phyloP scores from a whole-genome alignment of 2,113 vertebrate species.

The Himantopus leucocephalus region DNA sequence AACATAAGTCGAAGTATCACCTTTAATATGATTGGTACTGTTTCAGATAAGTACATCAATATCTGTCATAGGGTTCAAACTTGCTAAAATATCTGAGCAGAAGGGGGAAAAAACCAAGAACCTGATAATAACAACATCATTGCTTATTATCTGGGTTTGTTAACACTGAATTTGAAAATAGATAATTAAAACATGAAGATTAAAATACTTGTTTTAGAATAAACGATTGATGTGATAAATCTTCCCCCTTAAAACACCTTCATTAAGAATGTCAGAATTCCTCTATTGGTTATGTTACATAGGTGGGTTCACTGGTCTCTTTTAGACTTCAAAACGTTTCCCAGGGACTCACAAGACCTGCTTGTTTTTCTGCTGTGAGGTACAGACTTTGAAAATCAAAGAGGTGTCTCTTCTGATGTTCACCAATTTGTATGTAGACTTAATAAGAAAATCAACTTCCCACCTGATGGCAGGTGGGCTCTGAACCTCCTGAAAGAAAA shows the following conservation, averaged over 20 bases:
- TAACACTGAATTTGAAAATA: neutral
- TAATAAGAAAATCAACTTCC: neutral
- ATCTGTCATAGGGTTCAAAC: neutral
- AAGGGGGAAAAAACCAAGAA: neutral
- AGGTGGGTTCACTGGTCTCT: neutral
- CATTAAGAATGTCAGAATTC: neutral
- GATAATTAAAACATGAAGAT: neutral
- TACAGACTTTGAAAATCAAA: neutral
- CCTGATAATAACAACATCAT: too few species aligned
- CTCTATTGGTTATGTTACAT: neutral
- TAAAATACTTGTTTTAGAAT: neutral
- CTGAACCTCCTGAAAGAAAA: neutral
- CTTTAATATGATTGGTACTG: neutral
- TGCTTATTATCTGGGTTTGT: fast-evolving
- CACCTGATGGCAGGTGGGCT: neutral
- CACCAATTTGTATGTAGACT: neutral
- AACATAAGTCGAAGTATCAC: neutral
- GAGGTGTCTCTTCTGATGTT: neutral
- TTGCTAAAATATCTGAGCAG: neutral
- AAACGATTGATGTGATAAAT: neutral
- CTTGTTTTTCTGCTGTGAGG: neutral
- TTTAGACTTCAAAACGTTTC: neutral
- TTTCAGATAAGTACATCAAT: neutral
- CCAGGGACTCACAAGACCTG: neutral
- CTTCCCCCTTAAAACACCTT: neutral